phyloP scores from a whole-genome alignment of 2,113 vertebrate species.

The Anhinga rufa region DNA sequence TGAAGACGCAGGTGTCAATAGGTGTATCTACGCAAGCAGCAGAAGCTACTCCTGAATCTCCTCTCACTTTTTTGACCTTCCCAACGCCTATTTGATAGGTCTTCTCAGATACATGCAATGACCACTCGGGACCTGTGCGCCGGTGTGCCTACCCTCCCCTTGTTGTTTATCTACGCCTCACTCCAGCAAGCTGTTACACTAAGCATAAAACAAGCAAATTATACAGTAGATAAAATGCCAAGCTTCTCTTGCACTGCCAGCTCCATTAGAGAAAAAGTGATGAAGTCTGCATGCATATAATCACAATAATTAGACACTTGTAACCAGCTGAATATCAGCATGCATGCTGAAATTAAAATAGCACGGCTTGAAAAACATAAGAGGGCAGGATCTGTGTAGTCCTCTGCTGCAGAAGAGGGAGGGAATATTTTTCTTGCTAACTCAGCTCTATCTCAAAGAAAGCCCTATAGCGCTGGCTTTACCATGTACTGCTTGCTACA shows the following conservation, averaged over 20 bases:
- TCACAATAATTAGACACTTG: slow-evolving; percentile 58
- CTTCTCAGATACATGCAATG: neutral
- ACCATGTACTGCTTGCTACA: neutral
- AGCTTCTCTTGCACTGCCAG: slow-evolving; percentile 27
- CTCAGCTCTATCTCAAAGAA: neutral
- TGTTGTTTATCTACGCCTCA: neutral
- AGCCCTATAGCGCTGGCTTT: neutral
- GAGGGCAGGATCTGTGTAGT: neutral
- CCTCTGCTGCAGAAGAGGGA: neutral
- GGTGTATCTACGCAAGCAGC: neutral
- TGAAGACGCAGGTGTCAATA: neutral
- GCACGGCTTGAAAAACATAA: neutral
- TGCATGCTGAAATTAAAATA: slow-evolving; percentile 31
- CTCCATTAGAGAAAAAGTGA: slow-evolving; percentile 18
- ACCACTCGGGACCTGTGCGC: neutral
- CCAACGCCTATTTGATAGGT: neutral
- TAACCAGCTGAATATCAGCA: slow-evolving; percentile 36
- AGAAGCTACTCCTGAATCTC: neutral
- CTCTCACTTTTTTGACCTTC: neutral
- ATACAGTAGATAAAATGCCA: slow-evolving; percentile 30
- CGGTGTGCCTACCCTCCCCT: neutral
- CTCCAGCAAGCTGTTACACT: slow-evolving; percentile 25
- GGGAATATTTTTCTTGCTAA: neutral
- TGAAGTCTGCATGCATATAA: slow-evolving; percentile 43
- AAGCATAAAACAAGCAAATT: slow-evolving; percentile 43